phyloP scores from a whole-genome alignment of 2,888 invertebrate genomes.

The Sussaba pulchella region DNA sequence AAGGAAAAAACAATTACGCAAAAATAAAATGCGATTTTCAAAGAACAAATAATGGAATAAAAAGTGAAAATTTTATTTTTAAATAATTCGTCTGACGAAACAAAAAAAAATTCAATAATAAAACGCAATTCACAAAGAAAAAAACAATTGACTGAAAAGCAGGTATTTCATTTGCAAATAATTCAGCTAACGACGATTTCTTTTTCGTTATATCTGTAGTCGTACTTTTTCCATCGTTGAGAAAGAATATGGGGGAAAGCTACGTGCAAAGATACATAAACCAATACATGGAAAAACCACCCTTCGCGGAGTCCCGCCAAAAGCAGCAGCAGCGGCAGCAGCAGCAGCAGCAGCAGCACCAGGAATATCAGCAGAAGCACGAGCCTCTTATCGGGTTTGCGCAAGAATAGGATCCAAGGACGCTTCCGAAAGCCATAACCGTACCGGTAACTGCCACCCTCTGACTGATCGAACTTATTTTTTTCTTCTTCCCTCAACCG shows the following conservation, averaged over 20 bases:
- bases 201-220: no score
- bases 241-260: slow-evolving; percentile 55
- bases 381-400: slow-evolving; percentile 84
- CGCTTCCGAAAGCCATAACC: slow-evolving; percentile 85
- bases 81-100: no score
- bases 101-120: no score
- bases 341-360: slow-evolving; percentile 68
- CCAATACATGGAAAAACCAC: slow-evolving; percentile 56
- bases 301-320: slow-evolving; percentile 21
- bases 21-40: no score
- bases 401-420: slow-evolving; percentile 84
- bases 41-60: no score
- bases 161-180: no score
- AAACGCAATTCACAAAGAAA: no score
- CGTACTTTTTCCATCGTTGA: no score
- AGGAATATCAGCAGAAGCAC: slow-evolving; percentile 37
- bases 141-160: no score
- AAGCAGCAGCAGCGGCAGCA: not conserved
- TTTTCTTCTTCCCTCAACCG: slow-evolving; percentile 61
- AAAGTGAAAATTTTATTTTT: no score
- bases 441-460: slow-evolving; percentile 84
- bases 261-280: slow-evolving; percentile 77
- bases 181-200: no score
- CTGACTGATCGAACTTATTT: slow-evolving; percentile 84
- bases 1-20: no score